Evolutionary conservation across 2,113 vertebrate species (phyloP), one percentile per base, ranked within the genome.

Genomic region (Xiphophorus hellerii): DNA sequence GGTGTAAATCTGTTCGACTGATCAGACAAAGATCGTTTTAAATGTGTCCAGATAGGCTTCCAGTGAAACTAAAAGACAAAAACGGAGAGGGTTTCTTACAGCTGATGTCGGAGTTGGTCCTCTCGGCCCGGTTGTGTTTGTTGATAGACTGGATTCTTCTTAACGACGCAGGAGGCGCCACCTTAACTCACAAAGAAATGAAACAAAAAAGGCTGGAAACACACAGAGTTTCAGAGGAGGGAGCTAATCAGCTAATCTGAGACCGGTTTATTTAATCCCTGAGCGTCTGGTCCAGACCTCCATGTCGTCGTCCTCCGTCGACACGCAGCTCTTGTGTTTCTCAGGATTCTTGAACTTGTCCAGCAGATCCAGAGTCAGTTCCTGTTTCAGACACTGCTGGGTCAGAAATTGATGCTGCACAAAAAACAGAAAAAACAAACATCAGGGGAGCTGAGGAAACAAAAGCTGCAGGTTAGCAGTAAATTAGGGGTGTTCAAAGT

Each of bases 91-190:
- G 51, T 74, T 28, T 67, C 96, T 94, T 84, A 98, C 97, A 85
- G 66, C 86, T 94, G 29, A 92, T 93, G 71, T 96, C 95, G 0
- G 95, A 95, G 44, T 92, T 90, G 1, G 95, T 95, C 74, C 95
- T 88, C 70, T 93, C 93, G 7, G 95, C 94, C 2, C 87, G 90
- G 71, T 92, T 94, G 90, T 96, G 93, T 83, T 94, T 92, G 88
- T 96, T 96, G 27, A 96, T 95, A 0, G 97, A 98, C 71, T 93
- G 94, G 79, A 98, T 97, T 75, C 96, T 91, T 71, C 90, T 94
- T 3, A 97, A 88, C 31, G 95, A 91, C 0, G 92, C 91, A 1
- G 94, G 92, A 1, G 92, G 86, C 0, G 65, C 60, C 92, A 95
- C 87, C 88, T 89, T 25, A 25, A 76, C 83, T 22, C 31, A 69